Base-by-base conservation (phyloP, 2,113 vertebrate genomes). In the Pristiophorus japonicus region DNA sequence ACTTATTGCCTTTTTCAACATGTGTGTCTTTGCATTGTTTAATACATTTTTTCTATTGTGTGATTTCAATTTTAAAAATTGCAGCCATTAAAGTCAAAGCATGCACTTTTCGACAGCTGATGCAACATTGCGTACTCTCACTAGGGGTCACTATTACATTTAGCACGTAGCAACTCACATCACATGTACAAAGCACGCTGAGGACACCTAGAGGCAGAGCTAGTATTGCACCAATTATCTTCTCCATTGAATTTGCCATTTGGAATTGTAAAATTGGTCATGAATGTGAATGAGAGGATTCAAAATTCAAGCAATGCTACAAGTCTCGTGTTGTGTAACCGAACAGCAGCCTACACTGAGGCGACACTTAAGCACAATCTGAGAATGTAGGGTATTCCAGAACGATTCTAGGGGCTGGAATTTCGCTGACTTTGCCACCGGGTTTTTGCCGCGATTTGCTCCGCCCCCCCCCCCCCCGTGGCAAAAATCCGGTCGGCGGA, bases 71-170 rank as follows among this genome's bases (percentile, higher is more conserved):
- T 91, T 27, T 91, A n/a, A 12, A 91, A 91, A 3, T 1, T 59
- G 55, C 0, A 59, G 4, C 16, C 87, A 59, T 16, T n/a, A 14
- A 18, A 18, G 30, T 62, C 30, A 18, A 88, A 88, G 3, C 3
- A 42, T 18, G 30, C 51, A 16, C 8, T 34, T 4, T 34, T n/a
- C 3, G 16, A 2, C 30, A 91, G 55, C 30, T 62, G 0, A 1
- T 91, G 87, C 14, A 91, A 18, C 62, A 59, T n/a, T 18, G 30
- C 62, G 55, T 24, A n/a, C 87, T 91, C 55, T n/a, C 87, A 91
- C 27, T 62, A 91, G 87, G 87, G 87, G 87, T 62, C 87, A 91
- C 87, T 91, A 62, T 62, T 62, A 91, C 24, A 91, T 91, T 59
- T 59, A 91, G 34, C 51, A 91, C 27, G 2, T 62, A 18, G 51